Percentiles rank a stretch among this genome's conserved stretches.
Evolutionary conservation across 2,797 vertebrate species (phyloP).

Genomic region (Brachymystax lenok): DNA sequence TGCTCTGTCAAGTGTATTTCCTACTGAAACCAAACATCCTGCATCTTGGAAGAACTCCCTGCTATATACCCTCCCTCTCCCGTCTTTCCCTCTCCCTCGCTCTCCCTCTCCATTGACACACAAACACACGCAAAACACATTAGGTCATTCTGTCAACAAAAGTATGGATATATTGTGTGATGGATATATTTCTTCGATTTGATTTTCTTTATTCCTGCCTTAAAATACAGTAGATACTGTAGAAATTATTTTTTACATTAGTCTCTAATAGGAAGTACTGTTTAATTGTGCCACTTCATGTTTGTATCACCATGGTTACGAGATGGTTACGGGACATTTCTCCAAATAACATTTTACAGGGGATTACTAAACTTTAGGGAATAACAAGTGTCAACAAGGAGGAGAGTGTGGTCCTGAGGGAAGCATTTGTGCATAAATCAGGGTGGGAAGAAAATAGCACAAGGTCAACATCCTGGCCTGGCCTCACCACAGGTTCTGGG

Average conservation of each 20-base stretch:
- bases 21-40: conserved; percentile 3
- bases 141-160: not conserved
- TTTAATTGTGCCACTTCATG: not conserved
- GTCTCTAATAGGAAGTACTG: not conserved
- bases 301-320: conserved; percentile 18
- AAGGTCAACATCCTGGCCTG: conserved; percentile 54
- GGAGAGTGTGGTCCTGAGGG: conserved; percentile 47
- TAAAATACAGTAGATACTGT: not conserved
- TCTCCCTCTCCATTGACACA: not conserved
- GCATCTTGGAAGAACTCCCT: not conserved
- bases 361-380: conserved; percentile 32
- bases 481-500: conserved; percentile 18
- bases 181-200: not conserved
- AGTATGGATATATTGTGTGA: not conserved
- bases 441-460: conserved; percentile 20
- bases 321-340: conserved; percentile 27
- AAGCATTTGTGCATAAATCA: conserved; percentile 40
- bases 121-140: not conserved
- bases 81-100: not conserved
- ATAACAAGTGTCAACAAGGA: conserved; percentile 39
- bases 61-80: not conserved
- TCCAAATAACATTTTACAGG: conserved; percentile 45
- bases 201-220: not conserved
- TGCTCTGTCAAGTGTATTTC: conserved; percentile 1
- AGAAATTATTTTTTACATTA: not conserved